Evolutionary conservation across 35 echinoderm and acorn worm genomes (phyloP).

Genomic region (Hemicentrotus pulcherrimus): DNA sequence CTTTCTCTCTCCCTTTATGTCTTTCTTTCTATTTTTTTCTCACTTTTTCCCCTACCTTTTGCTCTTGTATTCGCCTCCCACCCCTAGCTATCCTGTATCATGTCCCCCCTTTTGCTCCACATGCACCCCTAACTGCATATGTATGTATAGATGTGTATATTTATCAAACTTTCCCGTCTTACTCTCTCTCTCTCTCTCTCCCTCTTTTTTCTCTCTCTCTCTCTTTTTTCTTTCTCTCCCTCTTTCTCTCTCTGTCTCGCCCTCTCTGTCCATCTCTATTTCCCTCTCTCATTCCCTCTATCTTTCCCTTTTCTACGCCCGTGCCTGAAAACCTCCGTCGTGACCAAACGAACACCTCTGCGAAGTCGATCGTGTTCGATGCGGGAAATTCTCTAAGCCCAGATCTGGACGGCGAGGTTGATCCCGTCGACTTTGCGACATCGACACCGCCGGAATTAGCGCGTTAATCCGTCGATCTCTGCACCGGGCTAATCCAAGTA

Average conservation of each 20-base stretch:
- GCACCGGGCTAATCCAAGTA: constrained; percentile 16
- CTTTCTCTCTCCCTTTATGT: too few relatives aligned
- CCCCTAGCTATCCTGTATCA: not conserved
- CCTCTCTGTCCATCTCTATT: not conserved
- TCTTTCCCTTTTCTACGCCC: not conserved
- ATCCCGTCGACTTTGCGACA: not conserved
- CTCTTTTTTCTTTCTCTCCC: not conserved
- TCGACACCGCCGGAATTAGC: constrained; percentile 32
- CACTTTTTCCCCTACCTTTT: too few relatives aligned
- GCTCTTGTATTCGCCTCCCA: not conserved
- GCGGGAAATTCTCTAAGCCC: not conserved
- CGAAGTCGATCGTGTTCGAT: constrained; percentile 26
- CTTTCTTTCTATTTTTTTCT: too few relatives aligned
- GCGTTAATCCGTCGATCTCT: constrained; percentile 31
- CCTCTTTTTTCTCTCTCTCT: too few relatives aligned
- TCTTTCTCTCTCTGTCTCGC: not conserved
- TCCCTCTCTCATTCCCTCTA: not conserved
- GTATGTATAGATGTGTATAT: not conserved
- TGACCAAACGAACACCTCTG: not conserved
- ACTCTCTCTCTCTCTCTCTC: not conserved
- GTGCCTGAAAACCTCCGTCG: not conserved
- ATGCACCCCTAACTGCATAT: not conserved
- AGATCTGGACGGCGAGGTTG: not conserved
- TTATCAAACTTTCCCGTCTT: not conserved
- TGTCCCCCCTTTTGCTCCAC: too few relatives aligned